Evolutionary conservation across 2,888 invertebrate genomes (phyloP), one percentile per base, ranked within the genome.

Genomic region (Drosophila mimetica): DNA sequence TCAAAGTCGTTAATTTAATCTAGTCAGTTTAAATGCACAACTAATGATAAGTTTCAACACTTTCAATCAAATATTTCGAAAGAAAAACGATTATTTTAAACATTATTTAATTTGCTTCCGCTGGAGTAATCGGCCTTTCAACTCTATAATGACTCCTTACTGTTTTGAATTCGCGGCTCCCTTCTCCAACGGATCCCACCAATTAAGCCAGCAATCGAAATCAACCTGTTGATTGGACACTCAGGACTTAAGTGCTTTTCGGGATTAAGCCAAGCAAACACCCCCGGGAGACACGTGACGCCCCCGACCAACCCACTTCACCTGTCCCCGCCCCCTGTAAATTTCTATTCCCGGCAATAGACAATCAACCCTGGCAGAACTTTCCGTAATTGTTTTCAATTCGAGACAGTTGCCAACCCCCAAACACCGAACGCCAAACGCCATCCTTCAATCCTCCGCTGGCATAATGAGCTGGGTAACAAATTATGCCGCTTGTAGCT

Each of bases 311-410:
- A 34, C 53, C 48, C 18, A 48, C 51, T 11, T 22, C 20, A 30
- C 60, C 34, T 44, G 60, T 14, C 2, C 32, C 11, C 41, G 9
- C 22, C n/a, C 30, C 54, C 11, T 1, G n/a, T 4, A 9, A 6
- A 7, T 16, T 11, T 9, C 6, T 47, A 8, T 7, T 7, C 51
- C 34, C 11, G 18, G n/a, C 41, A 32, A 11, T 30, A 30, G 70
- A 47, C 16, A 67, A 50, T 36, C 74, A 64, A 71, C 73, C 71
- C 71, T 50, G 50, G 42, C 42, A 37, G 32, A 51, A 48, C 44
- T 54, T 54, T 50, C 42, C 77, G 81, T 88, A 89, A 85, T 88
- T 88, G 89, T 88, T 87, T 85, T 71, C 74, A 55, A 84, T 88
- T 85, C 58, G 79, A 75, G 77, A 74, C 86, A 75, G 86, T 88